Conservation (phyloP, 1,140 invertebrate genomes). For the Leucophenga varia region DNA sequence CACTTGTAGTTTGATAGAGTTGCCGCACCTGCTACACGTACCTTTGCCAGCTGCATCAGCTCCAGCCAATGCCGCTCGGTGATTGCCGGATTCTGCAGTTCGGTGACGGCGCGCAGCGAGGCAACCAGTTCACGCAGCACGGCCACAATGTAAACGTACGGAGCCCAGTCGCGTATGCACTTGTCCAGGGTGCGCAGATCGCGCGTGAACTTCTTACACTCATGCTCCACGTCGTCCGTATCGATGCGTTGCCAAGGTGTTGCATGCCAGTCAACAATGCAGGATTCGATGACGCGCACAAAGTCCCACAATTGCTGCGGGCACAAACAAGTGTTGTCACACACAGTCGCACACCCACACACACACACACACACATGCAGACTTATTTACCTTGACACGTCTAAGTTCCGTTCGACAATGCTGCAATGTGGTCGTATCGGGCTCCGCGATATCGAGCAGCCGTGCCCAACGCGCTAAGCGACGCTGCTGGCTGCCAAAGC, state of each 20-base stretch:
- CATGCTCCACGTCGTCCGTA: conserved; percentile 80
- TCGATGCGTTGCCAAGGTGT: conserved; percentile 81
- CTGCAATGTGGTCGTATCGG: conserved; percentile 71
- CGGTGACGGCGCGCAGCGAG: conserved; percentile 74
- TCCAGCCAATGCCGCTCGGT: conserved; percentile 81
- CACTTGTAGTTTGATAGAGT: too few species aligned
- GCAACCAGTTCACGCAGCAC: conserved; percentile 73
- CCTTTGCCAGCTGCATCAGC: conserved; percentile 78
- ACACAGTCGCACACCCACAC: too few species aligned
- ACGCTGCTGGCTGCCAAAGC: conserved; percentile 65
- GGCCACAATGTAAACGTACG: conserved; percentile 66
- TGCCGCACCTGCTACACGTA: too few species aligned
- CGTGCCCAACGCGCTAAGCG: conserved; percentile 65
- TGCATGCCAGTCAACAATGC: conserved; percentile 76
- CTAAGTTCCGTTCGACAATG: conserved; percentile 59
- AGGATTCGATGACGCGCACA: conserved; percentile 68
- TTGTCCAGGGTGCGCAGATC: conserved; percentile 76
- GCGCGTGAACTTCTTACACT: conserved; percentile 79
- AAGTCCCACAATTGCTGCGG: conserved; percentile 78
- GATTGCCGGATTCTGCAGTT: conserved; percentile 83
- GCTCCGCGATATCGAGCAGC: conserved; percentile 74
- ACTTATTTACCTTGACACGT: conserved; percentile 68
- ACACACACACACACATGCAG: too few species aligned
- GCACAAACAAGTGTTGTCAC: too few species aligned
- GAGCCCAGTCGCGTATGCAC: conserved; percentile 72